These are phyloP conservation scores for Ennomos quercinarius DNA, from an alignment of 2,888 invertebrate genomes.

Conservation along the genomic window DNA sequence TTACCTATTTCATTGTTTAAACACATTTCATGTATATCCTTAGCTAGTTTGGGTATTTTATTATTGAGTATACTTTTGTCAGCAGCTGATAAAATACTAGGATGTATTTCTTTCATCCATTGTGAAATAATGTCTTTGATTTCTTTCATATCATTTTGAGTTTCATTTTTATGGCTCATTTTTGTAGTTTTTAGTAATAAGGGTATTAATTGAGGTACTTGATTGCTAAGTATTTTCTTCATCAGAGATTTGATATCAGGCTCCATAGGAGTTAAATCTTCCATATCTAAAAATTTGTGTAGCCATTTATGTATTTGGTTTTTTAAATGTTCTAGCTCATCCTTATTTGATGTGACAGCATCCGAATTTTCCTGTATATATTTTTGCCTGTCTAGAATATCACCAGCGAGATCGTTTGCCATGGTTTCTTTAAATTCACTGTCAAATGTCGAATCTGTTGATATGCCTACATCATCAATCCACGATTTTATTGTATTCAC, in stretches of 20 bases:
- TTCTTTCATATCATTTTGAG: conserved; percentile 23
- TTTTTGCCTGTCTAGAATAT: conserved; percentile 66
- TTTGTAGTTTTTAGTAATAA: conserved; percentile 10
- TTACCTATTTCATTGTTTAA: conserved; percentile 20
- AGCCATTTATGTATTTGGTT: conserved; percentile 74
- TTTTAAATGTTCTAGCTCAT: conserved; percentile 66
- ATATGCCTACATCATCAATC: conserved; percentile 44
- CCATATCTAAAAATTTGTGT: conserved; percentile 52
- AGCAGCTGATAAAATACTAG: conserved; percentile 14
- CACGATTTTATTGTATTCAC: conserved; percentile 41
- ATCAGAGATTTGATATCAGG: conserved; percentile 43
- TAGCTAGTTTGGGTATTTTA: conserved; percentile 35
- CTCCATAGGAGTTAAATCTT: conserved; percentile 41
- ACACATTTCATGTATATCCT: conserved; percentile 28
- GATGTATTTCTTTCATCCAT: conserved; percentile 39
- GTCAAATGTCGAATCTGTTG: conserved; percentile 7
- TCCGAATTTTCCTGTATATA: conserved; percentile 60
- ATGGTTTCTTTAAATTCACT: not conserved
- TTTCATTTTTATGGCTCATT: not conserved
- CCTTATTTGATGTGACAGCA: conserved; percentile 41
- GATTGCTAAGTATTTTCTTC: conserved; percentile 38
- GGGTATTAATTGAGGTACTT: conserved; percentile 32
- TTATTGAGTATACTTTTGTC: conserved; percentile 22
- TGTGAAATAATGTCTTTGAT: conserved; percentile 40
- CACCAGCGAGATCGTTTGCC: conserved; percentile 58